phyloP scores from a whole-genome alignment of 2,888 invertebrate species.

The Apamea anceps region DNA sequence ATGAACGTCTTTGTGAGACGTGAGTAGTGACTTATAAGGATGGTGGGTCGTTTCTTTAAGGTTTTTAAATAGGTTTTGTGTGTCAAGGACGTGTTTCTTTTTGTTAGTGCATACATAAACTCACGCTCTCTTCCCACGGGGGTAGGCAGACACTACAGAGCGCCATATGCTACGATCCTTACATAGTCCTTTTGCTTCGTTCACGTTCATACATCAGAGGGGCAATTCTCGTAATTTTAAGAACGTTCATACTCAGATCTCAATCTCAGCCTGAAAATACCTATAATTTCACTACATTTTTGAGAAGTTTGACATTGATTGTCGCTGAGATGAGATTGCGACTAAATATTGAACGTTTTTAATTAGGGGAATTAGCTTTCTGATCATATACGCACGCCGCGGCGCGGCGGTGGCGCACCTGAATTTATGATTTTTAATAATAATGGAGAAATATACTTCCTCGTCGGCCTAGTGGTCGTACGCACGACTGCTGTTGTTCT shows the following conservation, averaged over 20 bases:
- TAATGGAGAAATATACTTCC: not conserved
- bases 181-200: not conserved
- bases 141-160: not conserved
- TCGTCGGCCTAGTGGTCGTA: not conserved
- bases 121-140: too few species aligned
- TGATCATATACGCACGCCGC: not conserved
- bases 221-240: too few species aligned
- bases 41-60: not conserved
- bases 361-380: too few species aligned
- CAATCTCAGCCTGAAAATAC: too few species aligned
- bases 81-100: slow-evolving; percentile 18
- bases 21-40: slow-evolving; percentile 32
- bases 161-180: too few species aligned
- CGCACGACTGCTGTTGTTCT: not conserved
- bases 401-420: not conserved
- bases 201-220: too few species aligned
- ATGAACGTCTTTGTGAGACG: slow-evolving; percentile 42
- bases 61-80: slow-evolving; percentile 27
- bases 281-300: too few species aligned
- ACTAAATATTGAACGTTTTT: too few species aligned
- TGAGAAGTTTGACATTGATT: too few species aligned
- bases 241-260: too few species aligned
- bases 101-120: not conserved
- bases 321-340: too few species aligned
- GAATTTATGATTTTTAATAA: not conserved